These are phyloP conservation scores for Drosophila diplacantha DNA, from an alignment of 2,888 invertebrate species.

Conservation along the genomic window DNA sequence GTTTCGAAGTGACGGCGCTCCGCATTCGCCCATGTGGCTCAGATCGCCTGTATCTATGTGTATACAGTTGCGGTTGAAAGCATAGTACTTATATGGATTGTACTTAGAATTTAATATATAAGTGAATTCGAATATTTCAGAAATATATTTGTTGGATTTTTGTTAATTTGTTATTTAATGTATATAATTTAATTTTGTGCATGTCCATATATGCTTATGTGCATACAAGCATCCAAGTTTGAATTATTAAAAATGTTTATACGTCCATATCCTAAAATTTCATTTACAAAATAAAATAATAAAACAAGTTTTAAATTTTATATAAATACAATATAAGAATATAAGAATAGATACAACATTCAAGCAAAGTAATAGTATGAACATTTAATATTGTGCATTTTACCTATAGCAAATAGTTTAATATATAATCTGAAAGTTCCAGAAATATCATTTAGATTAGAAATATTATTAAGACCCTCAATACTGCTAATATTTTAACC, in stretches of 20 bases:
- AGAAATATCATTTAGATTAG: not conserved
- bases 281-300: not conserved
- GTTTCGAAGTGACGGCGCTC: constrained; percentile 52
- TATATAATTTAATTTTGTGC: too few species aligned
- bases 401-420: too few species aligned
- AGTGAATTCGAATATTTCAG: not conserved
- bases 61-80: not conserved
- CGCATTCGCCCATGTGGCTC: constrained; percentile 53
- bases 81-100: not conserved
- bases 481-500: not conserved
- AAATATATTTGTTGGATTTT: not conserved
- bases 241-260: not conserved
- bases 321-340: not conserved
- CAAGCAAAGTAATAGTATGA: not conserved
- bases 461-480: not conserved
- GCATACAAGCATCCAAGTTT: too few species aligned
- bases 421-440: not conserved
- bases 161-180: too few species aligned
- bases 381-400: not conserved
- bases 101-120: not conserved
- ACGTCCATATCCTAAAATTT: not conserved
- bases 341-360: not conserved
- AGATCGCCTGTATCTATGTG: not conserved
- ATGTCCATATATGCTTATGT: too few species aligned
- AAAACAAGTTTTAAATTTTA: too few species aligned